A percentile compares a stretch with the other conserved stretches of the same genome.
phyloP scores from a whole-genome alignment of 2,797 vertebrate genomes.

The Tenualosa ilisha region DNA sequence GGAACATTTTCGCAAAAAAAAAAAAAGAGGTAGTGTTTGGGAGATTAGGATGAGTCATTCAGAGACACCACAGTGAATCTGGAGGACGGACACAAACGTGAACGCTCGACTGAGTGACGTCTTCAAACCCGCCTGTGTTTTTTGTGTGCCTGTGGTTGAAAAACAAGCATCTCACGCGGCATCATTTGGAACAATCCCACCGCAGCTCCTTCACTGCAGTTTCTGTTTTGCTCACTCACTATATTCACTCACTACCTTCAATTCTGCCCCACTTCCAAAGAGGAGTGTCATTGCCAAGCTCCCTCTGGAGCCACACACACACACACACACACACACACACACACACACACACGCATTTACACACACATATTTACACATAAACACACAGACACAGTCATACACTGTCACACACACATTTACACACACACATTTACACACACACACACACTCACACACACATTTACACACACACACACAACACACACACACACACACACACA shows the following conservation, averaged over 20 bases:
- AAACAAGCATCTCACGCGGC: neutral
- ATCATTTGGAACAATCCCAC: neutral
- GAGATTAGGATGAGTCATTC: too few relatives aligned
- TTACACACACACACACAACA: constrained; percentile 15
- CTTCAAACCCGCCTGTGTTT: neutral
- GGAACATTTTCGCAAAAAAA: too few relatives aligned
- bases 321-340: neutral
- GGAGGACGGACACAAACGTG: too few relatives aligned
- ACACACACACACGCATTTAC: constrained; percentile 32
- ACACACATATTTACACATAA: neutral
- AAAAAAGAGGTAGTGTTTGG: neutral
- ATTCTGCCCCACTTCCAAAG: constrained; percentile 28
- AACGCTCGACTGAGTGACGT: neutral
- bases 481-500: constrained; percentile 18
- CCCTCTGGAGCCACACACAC: constrained; percentile 48
- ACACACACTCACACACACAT: neutral
- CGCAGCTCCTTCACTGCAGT: neutral
- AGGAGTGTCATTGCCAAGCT: constrained; percentile 14
- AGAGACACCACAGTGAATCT: too few relatives aligned
- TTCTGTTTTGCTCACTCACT: constrained; percentile 44
- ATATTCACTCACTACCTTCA: neutral
- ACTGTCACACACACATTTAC: neutral
- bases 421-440: constrained; percentile 1
- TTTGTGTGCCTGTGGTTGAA: neutral
- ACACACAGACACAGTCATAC: neutral